Base-by-base conservation (phyloP, 2,888 invertebrate genomes). In the Eupithecia centaureata region DNA sequence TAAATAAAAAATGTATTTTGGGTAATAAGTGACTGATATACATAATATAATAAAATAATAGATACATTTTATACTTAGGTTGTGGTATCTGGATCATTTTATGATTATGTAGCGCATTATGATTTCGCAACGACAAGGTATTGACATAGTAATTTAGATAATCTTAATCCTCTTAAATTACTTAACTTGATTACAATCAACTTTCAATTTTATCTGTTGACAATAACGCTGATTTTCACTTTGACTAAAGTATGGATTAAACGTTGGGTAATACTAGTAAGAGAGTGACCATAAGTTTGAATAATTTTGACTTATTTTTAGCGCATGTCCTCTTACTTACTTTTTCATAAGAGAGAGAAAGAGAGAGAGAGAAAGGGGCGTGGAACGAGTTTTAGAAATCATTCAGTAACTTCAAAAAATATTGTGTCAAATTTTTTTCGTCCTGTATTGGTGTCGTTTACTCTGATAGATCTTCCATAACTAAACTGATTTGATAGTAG, bases 111-210 rank as follows among this genome's bases (percentile, higher is more conserved):
- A 27, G 5, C 52, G 27, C 27, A 15, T 52, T 27, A 52, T 27
- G 52, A 52, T 52, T 52, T 52, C 22, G 27, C 15, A 52, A 52
- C 27, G 52, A 12, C 52, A 27, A 73, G 63, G 56, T 78, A 83
- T 86, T 84, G 86, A 88, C 86, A 85, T 84, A 82, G 81, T 87
- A 86, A 87, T 87, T 86, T 83, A 78, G 80, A 83, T 85, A 82
- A 83, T 82, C 77, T 81, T 80, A 80, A 77, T 78, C 70, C 59
- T 56, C 42, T 63, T 63, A 71, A 65, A 70, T 32, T 47, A 60
- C 58, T 67, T 38, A 62, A 60, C 42, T 13, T 10, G 61, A 52
- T 22, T 59, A 56, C 56, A n/a, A 51, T 58, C 12, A 59, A 70
- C 57, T 60, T 71, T 79, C 33, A 71, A 73, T 79, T 74, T 76